These are phyloP conservation scores for Thinocorus orbignyianus DNA, from an alignment of 2,113 vertebrate species.

Conservation along the genomic window DNA sequence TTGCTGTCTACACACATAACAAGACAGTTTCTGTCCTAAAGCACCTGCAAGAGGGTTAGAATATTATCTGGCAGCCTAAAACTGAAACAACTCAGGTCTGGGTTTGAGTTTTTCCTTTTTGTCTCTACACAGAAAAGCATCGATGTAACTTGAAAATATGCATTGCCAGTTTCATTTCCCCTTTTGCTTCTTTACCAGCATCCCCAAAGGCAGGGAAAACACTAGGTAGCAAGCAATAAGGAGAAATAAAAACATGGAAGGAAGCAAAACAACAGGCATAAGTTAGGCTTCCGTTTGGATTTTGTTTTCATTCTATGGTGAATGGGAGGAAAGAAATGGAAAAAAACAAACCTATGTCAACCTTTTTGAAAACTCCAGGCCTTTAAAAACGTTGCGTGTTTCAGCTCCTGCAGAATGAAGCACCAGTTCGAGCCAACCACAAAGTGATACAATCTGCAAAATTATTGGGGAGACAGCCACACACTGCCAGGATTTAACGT, in stretches of 20 bases:
- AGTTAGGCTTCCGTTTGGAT: not conserved
- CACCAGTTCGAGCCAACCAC: not conserved
- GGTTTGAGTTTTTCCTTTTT: not conserved
- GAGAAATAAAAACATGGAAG: not conserved
- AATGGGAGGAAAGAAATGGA: not conserved
- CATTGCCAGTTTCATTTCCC: not conserved
- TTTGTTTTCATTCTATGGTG: not conserved
- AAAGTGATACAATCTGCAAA: not conserved
- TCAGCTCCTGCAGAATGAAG: not conserved
- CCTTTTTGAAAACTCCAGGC: not conserved
- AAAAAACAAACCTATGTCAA: not conserved
- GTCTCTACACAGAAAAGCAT: fast-evolving
- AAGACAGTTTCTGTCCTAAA: not conserved
- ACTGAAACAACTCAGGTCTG: not conserved
- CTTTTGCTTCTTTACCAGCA: not conserved
- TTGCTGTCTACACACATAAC: not conserved
- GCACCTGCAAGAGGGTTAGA: not conserved
- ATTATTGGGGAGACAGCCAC: not conserved
- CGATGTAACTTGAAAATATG: not conserved
- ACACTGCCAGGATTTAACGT: not conserved
- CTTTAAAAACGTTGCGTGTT: not conserved
- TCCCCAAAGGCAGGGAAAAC: not conserved
- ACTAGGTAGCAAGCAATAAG: not conserved
- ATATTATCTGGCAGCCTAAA: not conserved
- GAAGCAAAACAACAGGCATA: not conserved